Conservation (phyloP, 2,113 vertebrate genomes). For the Cercopithecus mona region DNA sequence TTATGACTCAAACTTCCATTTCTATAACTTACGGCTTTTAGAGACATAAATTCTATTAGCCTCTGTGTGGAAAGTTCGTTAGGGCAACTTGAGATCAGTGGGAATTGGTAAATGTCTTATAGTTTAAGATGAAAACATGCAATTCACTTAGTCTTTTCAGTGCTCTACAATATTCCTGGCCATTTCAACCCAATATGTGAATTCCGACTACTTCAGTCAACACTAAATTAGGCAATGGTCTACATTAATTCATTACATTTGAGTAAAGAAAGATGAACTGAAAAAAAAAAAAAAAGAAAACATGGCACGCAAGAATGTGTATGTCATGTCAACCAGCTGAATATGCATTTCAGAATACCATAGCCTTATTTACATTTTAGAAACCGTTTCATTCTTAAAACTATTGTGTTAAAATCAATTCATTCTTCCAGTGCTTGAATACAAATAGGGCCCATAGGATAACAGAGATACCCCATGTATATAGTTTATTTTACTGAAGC, state of each 20-base stretch:
- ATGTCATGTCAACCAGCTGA: not conserved
- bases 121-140: conserved; percentile 58
- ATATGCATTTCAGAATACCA: conserved; percentile 53
- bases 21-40: conserved; percentile 67
- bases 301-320: not conserved
- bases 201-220: conserved; percentile 70
- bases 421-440: conserved; percentile 23
- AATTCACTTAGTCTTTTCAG: conserved; percentile 48
- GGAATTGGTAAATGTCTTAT: conserved; percentile 36
- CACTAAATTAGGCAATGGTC: conserved; percentile 23
- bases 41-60: conserved; percentile 57
- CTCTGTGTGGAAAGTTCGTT: conserved; percentile 58
- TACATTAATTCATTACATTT: conserved; percentile 65
- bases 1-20: conserved; percentile 70
- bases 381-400: conserved; percentile 64
- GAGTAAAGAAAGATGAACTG: conserved; percentile 39
- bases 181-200: conserved; percentile 52
- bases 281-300: not conserved
- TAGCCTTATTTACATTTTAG: conserved; percentile 58
- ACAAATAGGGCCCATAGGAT: conserved; percentile 17
- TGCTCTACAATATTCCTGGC: not conserved
- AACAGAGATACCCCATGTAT: not conserved
- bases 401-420: conserved; percentile 45
- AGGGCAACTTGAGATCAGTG: conserved; percentile 44
- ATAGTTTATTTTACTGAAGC: conserved; percentile 52